Percentiles rank a stretch among this genome's conserved stretches.
phyloP scores from a whole-genome alignment of 2,888 invertebrate genomes.

The Marronus borbonicus region DNA sequence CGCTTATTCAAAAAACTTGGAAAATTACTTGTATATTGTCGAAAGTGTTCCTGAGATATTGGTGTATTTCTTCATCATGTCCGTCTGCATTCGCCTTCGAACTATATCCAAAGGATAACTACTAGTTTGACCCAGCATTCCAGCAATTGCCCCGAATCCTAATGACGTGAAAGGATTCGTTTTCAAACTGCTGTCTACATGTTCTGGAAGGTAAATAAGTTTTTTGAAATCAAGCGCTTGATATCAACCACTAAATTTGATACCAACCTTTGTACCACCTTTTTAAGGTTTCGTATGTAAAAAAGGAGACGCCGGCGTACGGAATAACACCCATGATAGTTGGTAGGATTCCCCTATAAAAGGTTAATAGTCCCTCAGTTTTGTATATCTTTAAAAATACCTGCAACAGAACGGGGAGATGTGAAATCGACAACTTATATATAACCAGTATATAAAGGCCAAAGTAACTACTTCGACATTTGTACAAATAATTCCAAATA shows the following conservation, averaged over 20 bases:
- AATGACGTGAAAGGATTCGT: conserved; percentile 77
- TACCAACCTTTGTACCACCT: conserved; percentile 80
- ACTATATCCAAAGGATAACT: conserved; percentile 98
- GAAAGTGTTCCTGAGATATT: conserved; percentile 79
- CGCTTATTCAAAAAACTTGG: too few relatives aligned
- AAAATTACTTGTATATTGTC: conserved; percentile 79
- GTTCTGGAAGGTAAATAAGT: conserved; percentile 26
- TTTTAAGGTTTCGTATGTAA: conserved; percentile 96
- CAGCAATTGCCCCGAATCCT: conserved; percentile 91
- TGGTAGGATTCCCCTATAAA: conserved; percentile 91
- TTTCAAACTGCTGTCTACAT: conserved; percentile 58
- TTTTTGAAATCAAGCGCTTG: neutral
- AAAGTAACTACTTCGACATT: too few relatives aligned
- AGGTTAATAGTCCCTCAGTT: conserved; percentile 83
- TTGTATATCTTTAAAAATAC: conserved; percentile 77
- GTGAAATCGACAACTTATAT: too few relatives aligned
- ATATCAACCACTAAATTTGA: neutral
- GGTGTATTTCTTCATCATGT: conserved; percentile 73
- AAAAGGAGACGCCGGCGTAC: conserved; percentile 97
- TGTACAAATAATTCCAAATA: too few relatives aligned
- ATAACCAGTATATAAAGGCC: too few relatives aligned
- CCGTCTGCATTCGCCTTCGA: conserved; percentile 76
- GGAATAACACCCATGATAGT: conserved; percentile 96
- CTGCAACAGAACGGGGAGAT: conserved; percentile 54
- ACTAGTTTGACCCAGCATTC: conserved; percentile 93